Base-by-base conservation (phyloP, 1,140 invertebrate species). In the Meloidogyne floridensis region DNA sequence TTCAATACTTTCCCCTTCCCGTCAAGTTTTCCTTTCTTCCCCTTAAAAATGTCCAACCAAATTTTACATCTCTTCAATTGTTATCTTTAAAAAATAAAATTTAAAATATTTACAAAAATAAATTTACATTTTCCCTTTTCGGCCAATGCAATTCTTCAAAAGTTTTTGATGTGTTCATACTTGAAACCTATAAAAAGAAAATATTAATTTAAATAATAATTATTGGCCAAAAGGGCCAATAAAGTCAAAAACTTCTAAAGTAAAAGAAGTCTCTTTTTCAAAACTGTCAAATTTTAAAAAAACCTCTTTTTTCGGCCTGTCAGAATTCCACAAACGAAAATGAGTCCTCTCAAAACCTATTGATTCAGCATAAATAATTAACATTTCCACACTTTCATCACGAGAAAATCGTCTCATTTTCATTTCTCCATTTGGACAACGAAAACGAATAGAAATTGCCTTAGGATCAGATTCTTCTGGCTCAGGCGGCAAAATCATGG, bases 311-410 rank as follows among this genome's bases (percentile, higher is more conserved):
- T 78, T 73, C 3, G 85, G 85, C 65, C 75, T 51, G 54, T 86
- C 85, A 4, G 85, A 86, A 13, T 81, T 86, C 77, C 85, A 84
- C 43, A 84, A 56, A 71, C 83, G 83, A 81, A 87, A 76, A n/a
- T 75, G 47, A 3, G 56, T 56, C 54, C 73, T 59, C 0, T 86
- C 84, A 59, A 65, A 85, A 11, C 84, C 84, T 11, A 86, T 47
- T n/a, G 84, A 86, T 69, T 81, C 84, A n/a, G 85, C 84, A 75
- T 80, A 85, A 43, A 65, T 80, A 13, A 81, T 53, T 42, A 86
- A 72, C 79, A 71, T 76, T 42, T 81, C 71, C 13, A 86, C 51
- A 32, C 69, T n/a, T 32, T 86, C 85, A 32, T 70, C 56, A n/a
- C 59, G 65, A 13, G 53, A 53, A 76, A 86, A 86, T 56, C 85